Conservation (phyloP, 53 echinoderm and acorn worm genomes). For the Henricia sp. region DNA sequence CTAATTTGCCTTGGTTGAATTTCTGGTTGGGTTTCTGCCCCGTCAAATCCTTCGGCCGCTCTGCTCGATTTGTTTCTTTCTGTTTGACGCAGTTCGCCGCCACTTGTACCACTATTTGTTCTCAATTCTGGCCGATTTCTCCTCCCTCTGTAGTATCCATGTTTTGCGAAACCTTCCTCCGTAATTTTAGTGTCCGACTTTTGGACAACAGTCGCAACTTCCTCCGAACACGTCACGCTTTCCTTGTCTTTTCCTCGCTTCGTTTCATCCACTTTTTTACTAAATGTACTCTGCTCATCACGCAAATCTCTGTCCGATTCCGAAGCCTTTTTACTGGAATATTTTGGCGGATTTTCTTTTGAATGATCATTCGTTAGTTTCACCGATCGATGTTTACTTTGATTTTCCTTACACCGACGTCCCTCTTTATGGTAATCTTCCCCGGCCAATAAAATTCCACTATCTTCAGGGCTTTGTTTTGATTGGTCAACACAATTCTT, state of each 20-base stretch:
- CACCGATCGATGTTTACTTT: background rate
- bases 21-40: background rate
- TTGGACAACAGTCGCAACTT: no score
- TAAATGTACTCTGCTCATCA: background rate
- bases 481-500: constrained; percentile 19
- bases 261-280: no score
- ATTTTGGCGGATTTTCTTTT: background rate
- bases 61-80: background rate
- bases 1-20: background rate
- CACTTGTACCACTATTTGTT: no score
- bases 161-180: no score
- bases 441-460: background rate
- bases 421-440: background rate
- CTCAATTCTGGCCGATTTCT: no score
- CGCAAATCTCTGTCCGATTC: background rate
- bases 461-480: constrained; percentile 4
- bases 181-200: no score
- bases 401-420: background rate
- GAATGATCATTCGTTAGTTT: background rate
- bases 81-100: no score
- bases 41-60: background rate
- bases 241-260: no score
- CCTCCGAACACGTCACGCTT: no score
- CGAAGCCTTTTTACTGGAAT: background rate
- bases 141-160: no score